Percentiles rank a stretch among this genome's conserved stretches.
These are phyloP conservation scores for Eupithecia pulchellata DNA, from an alignment of 2,888 invertebrate genomes.

Conservation along the genomic window DNA sequence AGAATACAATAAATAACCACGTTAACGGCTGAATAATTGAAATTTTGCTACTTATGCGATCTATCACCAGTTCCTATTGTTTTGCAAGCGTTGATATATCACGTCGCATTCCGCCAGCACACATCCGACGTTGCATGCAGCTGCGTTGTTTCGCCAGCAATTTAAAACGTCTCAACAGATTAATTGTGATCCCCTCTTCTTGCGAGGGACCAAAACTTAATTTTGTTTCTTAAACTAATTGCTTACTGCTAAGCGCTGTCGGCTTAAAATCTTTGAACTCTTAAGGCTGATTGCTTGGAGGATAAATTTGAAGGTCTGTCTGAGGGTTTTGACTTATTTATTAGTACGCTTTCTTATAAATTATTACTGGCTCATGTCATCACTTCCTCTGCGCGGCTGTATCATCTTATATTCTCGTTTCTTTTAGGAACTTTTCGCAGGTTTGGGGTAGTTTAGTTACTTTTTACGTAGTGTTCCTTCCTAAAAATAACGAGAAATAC, in stretches of 20 bases:
- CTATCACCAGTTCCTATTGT: slow-evolving; percentile 12
- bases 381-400: not conserved
- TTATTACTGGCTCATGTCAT: not conserved
- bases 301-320: slow-evolving; percentile 40
- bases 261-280: slow-evolving; percentile 67
- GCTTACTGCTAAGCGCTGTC: slow-evolving; percentile 62
- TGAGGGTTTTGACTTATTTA: slow-evolving; percentile 8
- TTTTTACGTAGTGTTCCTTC: not conserved
- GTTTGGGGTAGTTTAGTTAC: not conserved
- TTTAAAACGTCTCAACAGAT: slow-evolving; percentile 52
- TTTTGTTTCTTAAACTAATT: slow-evolving; percentile 75
- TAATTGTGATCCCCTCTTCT: slow-evolving; percentile 75
- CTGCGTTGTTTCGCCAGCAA: slow-evolving; percentile 34
- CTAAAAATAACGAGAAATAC: not conserved
- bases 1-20: not conserved
- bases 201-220: slow-evolving; percentile 73
- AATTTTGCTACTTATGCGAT: slow-evolving; percentile 5
- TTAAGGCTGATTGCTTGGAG: slow-evolving; percentile 45
- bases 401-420: not conserved
- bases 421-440: not conserved
- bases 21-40: slow-evolving; percentile 1
- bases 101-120: slow-evolving; percentile 26
- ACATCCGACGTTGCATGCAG: slow-evolving; percentile 29
- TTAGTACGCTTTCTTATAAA: not conserved
- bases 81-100: slow-evolving; percentile 18